Percentiles rank a stretch among this genome's conserved stretches.
These are phyloP conservation scores for Holotrichia oblita DNA, from an alignment of 1,140 invertebrate genomes.

Conservation along the genomic window DNA sequence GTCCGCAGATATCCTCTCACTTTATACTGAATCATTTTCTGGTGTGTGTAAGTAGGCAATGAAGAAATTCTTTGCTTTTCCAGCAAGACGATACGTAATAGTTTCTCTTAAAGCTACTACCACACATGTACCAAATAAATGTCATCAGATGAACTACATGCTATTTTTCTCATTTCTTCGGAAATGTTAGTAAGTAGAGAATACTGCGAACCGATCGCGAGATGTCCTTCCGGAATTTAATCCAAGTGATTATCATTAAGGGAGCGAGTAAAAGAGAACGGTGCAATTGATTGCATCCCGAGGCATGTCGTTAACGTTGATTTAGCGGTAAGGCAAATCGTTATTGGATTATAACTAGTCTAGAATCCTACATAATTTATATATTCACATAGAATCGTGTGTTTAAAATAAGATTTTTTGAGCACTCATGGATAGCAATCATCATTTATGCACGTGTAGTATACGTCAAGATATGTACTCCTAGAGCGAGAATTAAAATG, in stretches of 20 bases:
- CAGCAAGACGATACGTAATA: too few relatives aligned
- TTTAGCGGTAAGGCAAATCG: conserved; percentile 33
- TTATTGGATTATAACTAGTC: conserved; percentile 30
- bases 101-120: too few relatives aligned
- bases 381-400: conserved; percentile 29
- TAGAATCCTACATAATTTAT: conserved; percentile 9
- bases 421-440: conserved; percentile 5
- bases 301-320: conserved; percentile 34
- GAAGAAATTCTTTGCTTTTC: too few relatives aligned
- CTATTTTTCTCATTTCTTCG: not conserved
- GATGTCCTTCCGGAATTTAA: conserved; percentile 17
- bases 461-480: not conserved
- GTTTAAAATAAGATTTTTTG: conserved; percentile 8
- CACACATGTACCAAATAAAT: too few relatives aligned
- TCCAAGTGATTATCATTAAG: not conserved
- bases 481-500: not conserved
- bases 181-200: too few relatives aligned
- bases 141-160: not conserved
- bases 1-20: too few relatives aligned
- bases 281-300: conserved; percentile 25
- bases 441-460: conserved; percentile 12
- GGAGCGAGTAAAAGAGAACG: conserved; percentile 5
- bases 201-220: not conserved
- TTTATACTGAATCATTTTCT: too few relatives aligned
- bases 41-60: too few relatives aligned